Evolutionary conservation across 2,888 invertebrate species (phyloP).

Genomic region (Clanis bilineata): DNA sequence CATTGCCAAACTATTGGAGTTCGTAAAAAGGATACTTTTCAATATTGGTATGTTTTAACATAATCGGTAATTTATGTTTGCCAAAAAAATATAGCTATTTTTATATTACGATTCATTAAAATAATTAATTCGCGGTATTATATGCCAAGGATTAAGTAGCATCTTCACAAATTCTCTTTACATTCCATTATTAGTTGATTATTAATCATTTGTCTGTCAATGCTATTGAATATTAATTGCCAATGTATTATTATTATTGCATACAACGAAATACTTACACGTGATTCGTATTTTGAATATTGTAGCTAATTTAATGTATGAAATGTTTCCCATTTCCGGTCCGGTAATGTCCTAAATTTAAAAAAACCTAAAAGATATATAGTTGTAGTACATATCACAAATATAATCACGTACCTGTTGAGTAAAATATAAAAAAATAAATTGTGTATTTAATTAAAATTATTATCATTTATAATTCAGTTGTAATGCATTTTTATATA

Average conservation of each 20-base stretch:
- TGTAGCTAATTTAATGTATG: not conserved
- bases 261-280: conserved; percentile 4
- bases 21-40: no score
- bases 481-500: conserved; percentile 12
- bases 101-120: not conserved
- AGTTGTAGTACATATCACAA: conserved; percentile 15
- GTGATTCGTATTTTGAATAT: not conserved
- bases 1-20: no score
- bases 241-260: conserved; percentile 7
- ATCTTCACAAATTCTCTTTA: conserved; percentile 2
- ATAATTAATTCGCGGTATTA: not conserved
- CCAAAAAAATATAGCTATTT: no score
- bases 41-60: no score
- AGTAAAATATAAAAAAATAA: not conserved
- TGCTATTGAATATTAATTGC: not conserved
- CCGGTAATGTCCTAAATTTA: not conserved
- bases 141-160: not conserved
- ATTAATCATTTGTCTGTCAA: not conserved
- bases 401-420: conserved; percentile 11
- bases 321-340: not conserved
- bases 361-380: conserved; percentile 1
- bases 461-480: not conserved
- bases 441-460: not conserved
- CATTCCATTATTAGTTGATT: conserved; percentile 3
- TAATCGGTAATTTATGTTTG: no score